Evolutionary conservation across 1,140 invertebrate species (phyloP).

Genomic region (Apolygus lucorum): DNA sequence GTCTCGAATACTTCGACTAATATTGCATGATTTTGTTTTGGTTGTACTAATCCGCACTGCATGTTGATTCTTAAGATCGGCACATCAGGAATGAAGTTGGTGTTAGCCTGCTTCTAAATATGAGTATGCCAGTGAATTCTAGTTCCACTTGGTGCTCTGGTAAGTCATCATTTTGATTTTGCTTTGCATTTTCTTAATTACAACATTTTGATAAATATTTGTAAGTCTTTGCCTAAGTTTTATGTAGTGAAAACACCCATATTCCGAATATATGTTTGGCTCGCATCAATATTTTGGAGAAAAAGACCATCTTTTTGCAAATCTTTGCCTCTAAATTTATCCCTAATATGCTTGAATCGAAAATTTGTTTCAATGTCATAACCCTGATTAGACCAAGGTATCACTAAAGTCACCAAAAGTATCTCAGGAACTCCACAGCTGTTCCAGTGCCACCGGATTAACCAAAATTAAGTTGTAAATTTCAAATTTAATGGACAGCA

Average conservation of each 20-base stretch:
- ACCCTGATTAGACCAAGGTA: too few species aligned
- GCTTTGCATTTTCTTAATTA: not conserved
- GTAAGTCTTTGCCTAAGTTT: not conserved
- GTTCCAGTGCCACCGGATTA: too few species aligned
- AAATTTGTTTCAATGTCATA: too few species aligned
- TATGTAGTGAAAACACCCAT: not conserved
- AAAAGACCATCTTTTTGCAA: too few species aligned
- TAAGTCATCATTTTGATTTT: not conserved
- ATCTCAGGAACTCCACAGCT: too few species aligned
- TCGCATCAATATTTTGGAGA: too few species aligned
- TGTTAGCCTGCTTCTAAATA: not conserved
- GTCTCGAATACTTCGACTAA: too few species aligned
- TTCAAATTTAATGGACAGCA: too few species aligned
- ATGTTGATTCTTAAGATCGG: constrained; percentile 7
- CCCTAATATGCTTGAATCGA: too few species aligned
- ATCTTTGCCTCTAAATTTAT: too few species aligned
- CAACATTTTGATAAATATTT: not conserved
- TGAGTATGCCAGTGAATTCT: not conserved
- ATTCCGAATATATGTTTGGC: not conserved
- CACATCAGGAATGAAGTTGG: not conserved
- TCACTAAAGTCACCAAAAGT: too few species aligned
- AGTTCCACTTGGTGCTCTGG: not conserved
- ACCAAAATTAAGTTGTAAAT: too few species aligned
- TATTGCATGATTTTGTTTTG: not conserved
- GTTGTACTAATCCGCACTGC: not conserved